These are phyloP conservation scores for Sarcophaga peregrina DNA, from an alignment of 1,140 invertebrate species.

Conservation along the genomic window DNA sequence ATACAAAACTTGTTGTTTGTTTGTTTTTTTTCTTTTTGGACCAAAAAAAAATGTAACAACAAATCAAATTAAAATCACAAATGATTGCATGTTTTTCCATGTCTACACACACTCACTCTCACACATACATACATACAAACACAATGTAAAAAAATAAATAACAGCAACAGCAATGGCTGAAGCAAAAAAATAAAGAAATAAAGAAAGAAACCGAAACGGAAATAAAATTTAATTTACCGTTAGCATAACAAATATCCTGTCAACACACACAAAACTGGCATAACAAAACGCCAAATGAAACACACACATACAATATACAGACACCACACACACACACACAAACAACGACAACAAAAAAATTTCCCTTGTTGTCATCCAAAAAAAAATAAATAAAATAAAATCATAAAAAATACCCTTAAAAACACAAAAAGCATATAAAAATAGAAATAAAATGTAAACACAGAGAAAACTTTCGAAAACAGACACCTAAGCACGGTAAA, in stretches of 20 bases:
- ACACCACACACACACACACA: too few relatives aligned
- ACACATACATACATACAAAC: background rate
- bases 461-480: too few relatives aligned
- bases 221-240: slow-evolving; percentile 40
- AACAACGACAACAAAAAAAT: too few relatives aligned
- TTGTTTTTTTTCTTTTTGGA: too few relatives aligned
- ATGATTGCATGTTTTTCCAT: background rate
- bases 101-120: too few relatives aligned
- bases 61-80: slow-evolving; percentile 41
- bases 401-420: too few relatives aligned
- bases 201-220: background rate
- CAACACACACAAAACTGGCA: slow-evolving; percentile 27
- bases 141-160: background rate
- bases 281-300: background rate
- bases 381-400: too few relatives aligned
- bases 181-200: too few relatives aligned
- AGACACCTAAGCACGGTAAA: too few relatives aligned
- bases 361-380: too few relatives aligned
- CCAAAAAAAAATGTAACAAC: background rate
- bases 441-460: background rate
- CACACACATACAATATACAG: too few relatives aligned
- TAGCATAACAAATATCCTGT: slow-evolving; percentile 42
- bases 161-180: background rate
- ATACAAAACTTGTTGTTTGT: too few relatives aligned
- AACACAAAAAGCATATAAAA: background rate